Evolutionary conservation across 1,140 invertebrate genomes (phyloP), one percentile per base, ranked within the genome.

Genomic region (Asbolus verrucosus): DNA sequence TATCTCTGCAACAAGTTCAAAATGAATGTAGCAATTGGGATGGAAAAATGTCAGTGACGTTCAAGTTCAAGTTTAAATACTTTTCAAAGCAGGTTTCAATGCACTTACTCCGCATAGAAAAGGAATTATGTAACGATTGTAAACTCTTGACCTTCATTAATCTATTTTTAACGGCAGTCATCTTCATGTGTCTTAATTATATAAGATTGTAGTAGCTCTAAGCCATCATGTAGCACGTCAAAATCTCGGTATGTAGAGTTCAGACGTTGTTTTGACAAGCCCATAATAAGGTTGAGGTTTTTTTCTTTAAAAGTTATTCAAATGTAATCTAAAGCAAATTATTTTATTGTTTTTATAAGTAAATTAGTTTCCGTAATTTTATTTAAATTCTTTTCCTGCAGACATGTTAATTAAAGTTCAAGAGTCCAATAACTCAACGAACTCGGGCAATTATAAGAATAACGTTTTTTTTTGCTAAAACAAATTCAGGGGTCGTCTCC

Each of bases 171-270:
- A 27, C n/a, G 11, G 11, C 46, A 24, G 11, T 54, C 19, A 14
- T 24, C 21, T 27, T 54, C 19, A 27, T 24, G 43, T 24, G 5
- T 50, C 19, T 50, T 54, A 54, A 54, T 54, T 50, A 50, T 27
- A 8, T 27, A 8, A 27, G 24, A n/a, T 50, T 27, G 19, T 54
- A 14, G 46, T 54, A 54, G 46, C 46, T 54, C 46, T 19, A 27
- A 27, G 46, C 46, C 18, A 54, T 27, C 21, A 54, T 54, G 46
- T 54, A 54, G 15, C 46, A 21, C 21, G 46, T 30, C 46, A 54
- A 54, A 54, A 14, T 54, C 19, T 6, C 18, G 19, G 19, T 54
- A 54, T 54, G 19, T 54, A 8, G 18, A 54, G 6, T 27, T 24
- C 1, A 54, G 46, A 54, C 9, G 14, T 19, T 54, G 46, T 54